Evolutionary conservation across 2,113 vertebrate species (phyloP), one percentile per base, ranked within the genome.

Genomic region (Lontra canadensis): DNA sequence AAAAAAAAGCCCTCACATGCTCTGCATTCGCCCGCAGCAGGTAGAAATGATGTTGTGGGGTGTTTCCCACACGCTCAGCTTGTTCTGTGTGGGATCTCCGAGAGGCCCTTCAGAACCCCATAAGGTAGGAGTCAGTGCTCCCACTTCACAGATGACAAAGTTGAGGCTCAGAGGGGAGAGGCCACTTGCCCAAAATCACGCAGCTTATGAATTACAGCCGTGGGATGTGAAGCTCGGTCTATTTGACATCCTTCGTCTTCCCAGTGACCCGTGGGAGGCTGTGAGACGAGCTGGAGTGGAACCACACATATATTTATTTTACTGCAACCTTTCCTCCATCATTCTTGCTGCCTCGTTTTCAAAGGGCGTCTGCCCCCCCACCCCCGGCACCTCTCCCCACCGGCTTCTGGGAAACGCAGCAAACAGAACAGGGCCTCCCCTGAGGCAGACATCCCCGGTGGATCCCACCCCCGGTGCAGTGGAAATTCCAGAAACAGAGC

Each of bases 91-190:
- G 0, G 42, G 1, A 1, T 31, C 57, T 36, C 57, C 5, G 17
- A 18, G 25, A 17, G 29, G 29, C 55, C 34, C 39, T n/a, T 4
- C 59, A 0, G 4, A 18, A 7, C 59, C 52, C 61, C 42, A 1
- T 1, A 2, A 47, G 7, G 44, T 29, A 18, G 25, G 13, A 3
- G 4, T 21, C 6, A 0, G 0, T 20, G 1, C 7, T 15, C 26
- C 26, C 59, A 13, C 18, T 23, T 44, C 34, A 26, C 14, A n/a
- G 69, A 36, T 29, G 91, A 59, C 14, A 44, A 61, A n/a, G 29
- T 7, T 23, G 61, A 69, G 47, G 25, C 36, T 76, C 55, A 4
- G 44, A 17, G 36, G 47, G 15, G 36, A 55, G 26, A 86, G 55
- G 29, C 18, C 39, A 23, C n/a, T 65, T 0, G 0, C 74, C 47